phyloP scores from a whole-genome alignment of 2,888 invertebrate genomes.

The Acanthosepion esculentum region DNA sequence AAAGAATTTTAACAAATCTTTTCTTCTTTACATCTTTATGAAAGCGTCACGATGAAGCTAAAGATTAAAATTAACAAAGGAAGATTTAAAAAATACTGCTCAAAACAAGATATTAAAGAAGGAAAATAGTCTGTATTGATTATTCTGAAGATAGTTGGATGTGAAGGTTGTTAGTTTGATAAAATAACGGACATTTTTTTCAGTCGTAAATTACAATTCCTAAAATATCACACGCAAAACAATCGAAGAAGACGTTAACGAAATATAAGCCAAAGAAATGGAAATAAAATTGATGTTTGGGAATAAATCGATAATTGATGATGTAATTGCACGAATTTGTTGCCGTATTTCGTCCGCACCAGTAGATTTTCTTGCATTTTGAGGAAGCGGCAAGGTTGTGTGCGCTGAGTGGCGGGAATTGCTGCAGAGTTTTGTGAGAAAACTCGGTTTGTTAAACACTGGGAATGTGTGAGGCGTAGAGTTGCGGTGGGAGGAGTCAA shows the following conservation, averaged over 20 bases:
- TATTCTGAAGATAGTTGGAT: too few species aligned
- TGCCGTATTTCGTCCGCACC: background rate
- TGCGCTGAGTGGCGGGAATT: background rate
- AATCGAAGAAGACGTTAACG: background rate
- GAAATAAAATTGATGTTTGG: background rate
- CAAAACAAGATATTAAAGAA: too few species aligned
- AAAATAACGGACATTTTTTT: too few species aligned
- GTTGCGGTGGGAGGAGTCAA: background rate
- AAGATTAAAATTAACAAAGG: too few species aligned
- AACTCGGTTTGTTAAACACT: background rate
- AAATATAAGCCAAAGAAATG: background rate
- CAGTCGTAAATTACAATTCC: too few species aligned
- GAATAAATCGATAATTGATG: background rate
- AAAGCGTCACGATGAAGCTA: too few species aligned
- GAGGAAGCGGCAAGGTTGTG: background rate
- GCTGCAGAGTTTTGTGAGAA: background rate
- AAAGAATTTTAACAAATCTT: too few species aligned
- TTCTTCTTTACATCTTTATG: too few species aligned
- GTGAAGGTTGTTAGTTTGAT: too few species aligned
- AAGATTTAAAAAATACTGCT: too few species aligned
- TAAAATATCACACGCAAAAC: too few species aligned
- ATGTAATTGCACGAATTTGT: background rate
- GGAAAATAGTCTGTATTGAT: too few species aligned
- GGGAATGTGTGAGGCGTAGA: slow-evolving; percentile 33
- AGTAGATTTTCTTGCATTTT: background rate